Evolutionary conservation across 2,797 vertebrate genomes (phyloP).

Genomic region (Nothura maculosa): DNA sequence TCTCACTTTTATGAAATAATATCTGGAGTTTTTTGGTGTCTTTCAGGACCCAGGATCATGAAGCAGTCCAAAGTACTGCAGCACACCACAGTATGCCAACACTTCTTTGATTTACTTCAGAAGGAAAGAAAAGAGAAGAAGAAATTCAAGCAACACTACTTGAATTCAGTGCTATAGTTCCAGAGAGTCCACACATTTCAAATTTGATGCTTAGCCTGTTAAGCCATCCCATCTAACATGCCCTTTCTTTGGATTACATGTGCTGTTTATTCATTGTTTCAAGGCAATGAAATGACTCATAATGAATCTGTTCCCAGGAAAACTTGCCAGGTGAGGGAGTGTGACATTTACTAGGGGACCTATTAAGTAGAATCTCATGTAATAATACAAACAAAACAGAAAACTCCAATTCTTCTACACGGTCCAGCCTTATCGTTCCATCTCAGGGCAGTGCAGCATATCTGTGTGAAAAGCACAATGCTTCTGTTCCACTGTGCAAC

Average conservation of each 20-base stretch:
- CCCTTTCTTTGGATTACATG: slow-evolving; percentile 69
- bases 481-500: slow-evolving; percentile 24
- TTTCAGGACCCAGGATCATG: not conserved
- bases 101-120: not conserved
- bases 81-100: fast-evolving
- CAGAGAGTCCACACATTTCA: not conserved
- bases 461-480: not conserved
- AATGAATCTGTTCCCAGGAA: slow-evolving; percentile 42
- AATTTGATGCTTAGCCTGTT: not conserved
- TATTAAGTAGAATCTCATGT: not conserved
- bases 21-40: not conserved
- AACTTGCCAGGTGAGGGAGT: slow-evolving; percentile 56
- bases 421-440: slow-evolving; percentile 39
- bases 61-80: not conserved
- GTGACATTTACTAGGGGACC: slow-evolving; percentile 53
- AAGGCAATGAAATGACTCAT: slow-evolving; percentile 47
- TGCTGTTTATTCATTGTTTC: slow-evolving; percentile 57
- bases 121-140: not conserved
- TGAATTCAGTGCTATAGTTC: not conserved
- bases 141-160: not conserved
- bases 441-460: not conserved
- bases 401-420: not conserved
- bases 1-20: not conserved
- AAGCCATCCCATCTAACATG: slow-evolving; percentile 11
- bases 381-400: not conserved